phyloP scores from a whole-genome alignment of 1,140 invertebrate species.

The Acarapis woodi region DNA sequence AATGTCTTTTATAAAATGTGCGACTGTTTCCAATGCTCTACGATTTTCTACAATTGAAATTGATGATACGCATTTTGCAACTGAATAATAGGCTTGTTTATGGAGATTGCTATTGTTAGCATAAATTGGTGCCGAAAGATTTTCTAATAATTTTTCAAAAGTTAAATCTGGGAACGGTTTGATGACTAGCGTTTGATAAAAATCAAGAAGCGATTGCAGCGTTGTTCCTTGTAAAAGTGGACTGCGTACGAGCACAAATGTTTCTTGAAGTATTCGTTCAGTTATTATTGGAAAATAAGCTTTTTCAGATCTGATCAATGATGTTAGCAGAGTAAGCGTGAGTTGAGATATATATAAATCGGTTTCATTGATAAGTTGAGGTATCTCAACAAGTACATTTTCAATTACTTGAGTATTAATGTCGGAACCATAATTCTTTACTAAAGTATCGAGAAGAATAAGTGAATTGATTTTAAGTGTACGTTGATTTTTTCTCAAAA shows the following conservation, averaged over 20 bases:
- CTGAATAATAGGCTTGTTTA: constrained; percentile 47
- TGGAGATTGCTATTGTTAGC: constrained; percentile 19
- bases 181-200: constrained; percentile 59
- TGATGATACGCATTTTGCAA: constrained; percentile 81
- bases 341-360: constrained; percentile 67
- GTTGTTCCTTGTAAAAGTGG: constrained; percentile 60
- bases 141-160: constrained; percentile 39
- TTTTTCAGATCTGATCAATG: constrained; percentile 20
- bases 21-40: constrained; percentile 46
- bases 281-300: constrained; percentile 19
- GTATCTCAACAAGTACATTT: constrained; percentile 50
- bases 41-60: constrained; percentile 39
- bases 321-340: constrained; percentile 21
- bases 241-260: constrained; percentile 55
- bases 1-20: constrained; percentile 54
- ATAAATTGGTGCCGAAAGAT: constrained; percentile 21
- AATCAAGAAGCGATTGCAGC: constrained; percentile 57
- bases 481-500: constrained; percentile 84
- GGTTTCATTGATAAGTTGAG: constrained; percentile 60
- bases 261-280: constrained; percentile 40
- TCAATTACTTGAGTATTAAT: constrained; percentile 37
- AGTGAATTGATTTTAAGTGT: constrained; percentile 72
- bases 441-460: constrained; percentile 58
- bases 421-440: constrained; percentile 40
- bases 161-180: constrained; percentile 43